phyloP scores from a whole-genome alignment of 2,113 vertebrate species.

The Cyprinodon variegatus region DNA sequence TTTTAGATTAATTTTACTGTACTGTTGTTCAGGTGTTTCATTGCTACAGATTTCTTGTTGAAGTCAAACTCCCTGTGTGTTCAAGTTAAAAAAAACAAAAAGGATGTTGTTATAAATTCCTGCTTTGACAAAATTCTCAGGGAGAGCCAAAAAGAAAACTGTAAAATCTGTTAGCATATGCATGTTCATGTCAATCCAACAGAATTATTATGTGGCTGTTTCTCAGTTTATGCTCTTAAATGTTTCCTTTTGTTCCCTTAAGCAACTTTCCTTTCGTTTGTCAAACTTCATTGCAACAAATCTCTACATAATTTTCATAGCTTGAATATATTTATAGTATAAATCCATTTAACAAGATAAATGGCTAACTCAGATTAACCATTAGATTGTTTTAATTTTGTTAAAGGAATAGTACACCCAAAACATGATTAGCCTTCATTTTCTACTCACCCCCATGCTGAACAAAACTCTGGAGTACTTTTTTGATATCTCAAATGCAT shows the following conservation, averaged over 20 bases:
- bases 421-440: no score
- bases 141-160: background rate
- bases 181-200: background rate
- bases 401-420: no score
- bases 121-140: background rate
- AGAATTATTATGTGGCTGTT: background rate
- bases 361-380: no score
- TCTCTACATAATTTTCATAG: background rate
- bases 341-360: no score
- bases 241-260: background rate
- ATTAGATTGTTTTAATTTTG: no score
- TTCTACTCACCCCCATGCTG: no score
- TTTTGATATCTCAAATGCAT: no score
- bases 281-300: background rate
- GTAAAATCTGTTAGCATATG: background rate
- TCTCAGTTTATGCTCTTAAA: background rate
- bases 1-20: constrained; percentile 1
- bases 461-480: no score
- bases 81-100: constrained; percentile 34
- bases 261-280: background rate
- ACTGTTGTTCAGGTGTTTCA: background rate
- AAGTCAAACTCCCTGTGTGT: constrained; percentile 29
- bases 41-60: constrained; percentile 10
- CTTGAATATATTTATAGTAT: background rate
- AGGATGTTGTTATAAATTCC: background rate